These are phyloP conservation scores for Gallinago jamesoni DNA, from an alignment of 2,113 vertebrate genomes.

Conservation along the genomic window DNA sequence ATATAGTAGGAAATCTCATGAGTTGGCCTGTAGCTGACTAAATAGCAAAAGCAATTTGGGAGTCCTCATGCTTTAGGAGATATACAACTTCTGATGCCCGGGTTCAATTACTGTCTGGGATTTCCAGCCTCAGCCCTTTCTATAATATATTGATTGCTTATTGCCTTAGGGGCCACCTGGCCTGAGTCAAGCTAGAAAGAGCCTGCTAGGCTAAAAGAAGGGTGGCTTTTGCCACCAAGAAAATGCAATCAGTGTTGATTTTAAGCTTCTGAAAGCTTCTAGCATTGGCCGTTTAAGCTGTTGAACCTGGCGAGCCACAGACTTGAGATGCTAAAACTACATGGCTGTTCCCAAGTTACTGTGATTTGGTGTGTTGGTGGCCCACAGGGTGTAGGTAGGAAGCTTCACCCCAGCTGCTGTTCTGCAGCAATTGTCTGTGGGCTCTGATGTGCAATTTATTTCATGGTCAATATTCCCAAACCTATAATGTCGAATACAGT, in stretches of 20 bases:
- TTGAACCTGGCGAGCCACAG: not conserved
- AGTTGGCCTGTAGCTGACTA: not conserved
- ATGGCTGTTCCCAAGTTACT: not conserved
- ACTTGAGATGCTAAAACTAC: not conserved
- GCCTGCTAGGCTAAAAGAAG: not conserved
- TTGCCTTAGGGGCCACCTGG: not conserved
- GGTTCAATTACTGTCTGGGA: not conserved
- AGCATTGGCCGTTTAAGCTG: not conserved
- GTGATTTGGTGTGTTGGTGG: not conserved
- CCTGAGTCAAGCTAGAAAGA: not conserved
- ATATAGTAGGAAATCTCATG: not conserved
- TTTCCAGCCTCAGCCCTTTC: not conserved
- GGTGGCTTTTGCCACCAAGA: not conserved
- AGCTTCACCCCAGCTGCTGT: not conserved
- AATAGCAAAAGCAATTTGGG: not conserved
- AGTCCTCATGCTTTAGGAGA: not conserved
- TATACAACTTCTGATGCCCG: not conserved
- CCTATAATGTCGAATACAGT: not conserved
- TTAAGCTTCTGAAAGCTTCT: not conserved
- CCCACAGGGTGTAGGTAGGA: not conserved
- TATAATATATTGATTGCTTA: not conserved
- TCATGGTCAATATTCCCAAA: not conserved
- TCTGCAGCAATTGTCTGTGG: not conserved
- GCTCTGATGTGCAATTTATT: not conserved
- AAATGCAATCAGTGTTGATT: not conserved